Base-by-base conservation (phyloP, 1,140 invertebrate genomes). In the Camponotus pennsylvanicus region DNA sequence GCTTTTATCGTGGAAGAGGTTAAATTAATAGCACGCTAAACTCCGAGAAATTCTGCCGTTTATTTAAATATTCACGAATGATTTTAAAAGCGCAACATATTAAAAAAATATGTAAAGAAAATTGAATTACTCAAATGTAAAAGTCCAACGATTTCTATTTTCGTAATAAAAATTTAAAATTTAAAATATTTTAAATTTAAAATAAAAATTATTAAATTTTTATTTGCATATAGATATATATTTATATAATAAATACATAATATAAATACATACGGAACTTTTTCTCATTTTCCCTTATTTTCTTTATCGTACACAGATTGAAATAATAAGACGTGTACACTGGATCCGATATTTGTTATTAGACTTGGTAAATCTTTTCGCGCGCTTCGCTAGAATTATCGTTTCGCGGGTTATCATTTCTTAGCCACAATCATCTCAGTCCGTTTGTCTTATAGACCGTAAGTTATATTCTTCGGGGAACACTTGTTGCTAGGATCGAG, bases 401-500 rank as follows among this genome's bases (percentile, higher is more conserved):
- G n/a, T 83, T 83, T 73, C 79, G 55, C 71, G 40, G 75, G 69
- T 75, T 75, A 73, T 73, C 67, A 71, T 73, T 83, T 45, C 55
- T 40, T 73, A 61, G 42, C 37, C 21, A 71, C 66, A 80, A 80
- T 83, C 55, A 52, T 55, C 42, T 73, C 40, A 83, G 69, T 45
- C 34, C 42, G 79, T 83, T 75, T 83, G 79, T 83, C 61, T 83
- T 83, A 83, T 83, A 32, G 45, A 37, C 55, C 37, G 79, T 21
- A 37, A 73, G 79, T 57, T 83, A 57, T 73, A 83, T 75, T 49
- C 69, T 59, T 83, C 13, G 69, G 42, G 42, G 67, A 83, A 83
- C 79, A 83, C 79, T 83, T 83, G 79, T 83, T 83, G 79, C 79
- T 75, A 83, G 27, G 40, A 61, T 61, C 69, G 11, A 59, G 18